These are phyloP conservation scores for Kradibia gibbosae DNA, from an alignment of 1,140 invertebrate species.

Conservation along the genomic window DNA sequence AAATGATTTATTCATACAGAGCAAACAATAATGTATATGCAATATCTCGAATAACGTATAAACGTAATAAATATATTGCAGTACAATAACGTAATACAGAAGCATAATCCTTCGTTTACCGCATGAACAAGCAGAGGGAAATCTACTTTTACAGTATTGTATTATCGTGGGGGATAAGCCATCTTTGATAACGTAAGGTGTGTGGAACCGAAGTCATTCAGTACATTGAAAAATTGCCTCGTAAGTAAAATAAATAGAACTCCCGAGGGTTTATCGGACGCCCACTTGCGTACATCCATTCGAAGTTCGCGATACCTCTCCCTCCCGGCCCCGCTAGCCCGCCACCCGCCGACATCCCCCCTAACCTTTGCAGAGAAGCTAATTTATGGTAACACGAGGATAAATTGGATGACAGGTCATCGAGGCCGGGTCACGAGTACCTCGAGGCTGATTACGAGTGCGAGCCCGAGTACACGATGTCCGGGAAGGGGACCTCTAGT, in stretches of 20 bases:
- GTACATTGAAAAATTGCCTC: no score
- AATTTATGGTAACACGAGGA: no score
- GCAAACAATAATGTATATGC: neutral
- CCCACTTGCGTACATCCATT: no score
- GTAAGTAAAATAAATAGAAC: no score
- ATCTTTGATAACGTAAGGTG: no score
- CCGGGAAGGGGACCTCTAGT: conserved; percentile 47
- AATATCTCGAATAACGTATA: no score
- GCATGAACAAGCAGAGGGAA: neutral
- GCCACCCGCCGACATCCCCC: no score
- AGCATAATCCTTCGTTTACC: neutral
- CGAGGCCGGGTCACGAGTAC: conserved; percentile 66
- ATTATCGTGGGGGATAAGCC: neutral
- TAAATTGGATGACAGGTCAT: conserved; percentile 58
- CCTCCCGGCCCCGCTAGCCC: no score
- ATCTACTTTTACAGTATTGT: neutral
- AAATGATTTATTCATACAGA: neutral
- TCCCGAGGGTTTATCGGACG: no score
- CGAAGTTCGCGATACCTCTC: no score
- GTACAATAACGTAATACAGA: neutral
- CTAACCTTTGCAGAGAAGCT: no score
- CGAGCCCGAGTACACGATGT: conserved; percentile 58
- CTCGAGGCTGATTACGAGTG: conserved; percentile 71
- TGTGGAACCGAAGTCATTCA: no score
- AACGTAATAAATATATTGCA: neutral